Percentiles rank a stretch among this genome's conserved stretches.
Evolutionary conservation across 2,888 invertebrate genomes (phyloP).

Genomic region (Drosophila greeni): DNA sequence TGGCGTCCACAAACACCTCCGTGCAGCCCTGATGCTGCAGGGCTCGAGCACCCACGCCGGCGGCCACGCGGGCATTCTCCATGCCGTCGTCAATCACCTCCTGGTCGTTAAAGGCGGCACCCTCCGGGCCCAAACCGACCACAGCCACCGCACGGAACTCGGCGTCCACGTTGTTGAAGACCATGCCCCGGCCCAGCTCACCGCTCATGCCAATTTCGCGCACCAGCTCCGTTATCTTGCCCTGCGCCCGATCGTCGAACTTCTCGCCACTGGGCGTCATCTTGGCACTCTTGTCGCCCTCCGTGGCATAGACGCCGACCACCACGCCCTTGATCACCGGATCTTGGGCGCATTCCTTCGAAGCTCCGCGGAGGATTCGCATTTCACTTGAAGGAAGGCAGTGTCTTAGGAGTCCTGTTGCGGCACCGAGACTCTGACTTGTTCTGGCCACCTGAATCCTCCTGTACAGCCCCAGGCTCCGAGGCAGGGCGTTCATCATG

Average conservation of each 20-base stretch:
- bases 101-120: slow-evolving; percentile 82
- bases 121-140: slow-evolving; percentile 84
- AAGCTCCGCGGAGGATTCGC: slow-evolving; percentile 9
- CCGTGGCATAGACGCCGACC: slow-evolving; percentile 80
- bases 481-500: slow-evolving; percentile 14
- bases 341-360: slow-evolving; percentile 15
- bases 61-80: slow-evolving; percentile 84
- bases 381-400: neutral
- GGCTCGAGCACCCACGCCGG: slow-evolving; percentile 81
- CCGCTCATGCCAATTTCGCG: slow-evolving; percentile 77
- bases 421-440: neutral
- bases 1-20: slow-evolving; percentile 82
- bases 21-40: slow-evolving; percentile 80
- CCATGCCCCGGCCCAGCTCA: slow-evolving; percentile 71
- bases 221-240: slow-evolving; percentile 79
- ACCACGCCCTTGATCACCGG: slow-evolving; percentile 79
- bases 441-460: slow-evolving; percentile 10
- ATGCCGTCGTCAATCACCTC: slow-evolving; percentile 85
- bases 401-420: neutral
- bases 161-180: slow-evolving; percentile 82
- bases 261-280: slow-evolving; percentile 80
- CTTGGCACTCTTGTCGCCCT: slow-evolving; percentile 77
- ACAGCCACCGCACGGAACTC: slow-evolving; percentile 83
- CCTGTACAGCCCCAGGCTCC: slow-evolving; percentile 16
- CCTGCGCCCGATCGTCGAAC: slow-evolving; percentile 80